A percentile compares a stretch with the other conserved stretches of the same genome.
Conservation (phyloP, 2,113 vertebrate genomes). For the Lophura nycthemera region DNA sequence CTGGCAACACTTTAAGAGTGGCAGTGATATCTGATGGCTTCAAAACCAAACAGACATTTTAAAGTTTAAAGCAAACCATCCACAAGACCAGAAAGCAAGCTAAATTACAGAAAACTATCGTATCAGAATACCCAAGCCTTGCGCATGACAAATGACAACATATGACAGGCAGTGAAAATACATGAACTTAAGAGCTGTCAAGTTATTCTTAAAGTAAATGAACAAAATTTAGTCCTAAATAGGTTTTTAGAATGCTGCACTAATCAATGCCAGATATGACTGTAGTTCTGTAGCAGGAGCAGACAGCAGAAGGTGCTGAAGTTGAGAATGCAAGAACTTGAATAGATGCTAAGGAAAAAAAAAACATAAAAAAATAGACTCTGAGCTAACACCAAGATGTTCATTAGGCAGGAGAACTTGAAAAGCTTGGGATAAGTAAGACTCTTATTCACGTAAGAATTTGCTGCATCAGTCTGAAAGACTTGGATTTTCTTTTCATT, state of each 20-base stretch:
- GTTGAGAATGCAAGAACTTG: not conserved
- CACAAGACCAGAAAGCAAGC: not conserved
- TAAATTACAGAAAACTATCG: accelerated
- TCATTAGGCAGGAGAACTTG: not conserved
- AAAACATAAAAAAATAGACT: not conserved
- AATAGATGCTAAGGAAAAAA: not conserved
- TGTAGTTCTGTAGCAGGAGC: not conserved
- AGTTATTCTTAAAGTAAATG: not conserved
- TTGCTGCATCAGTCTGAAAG: not conserved
- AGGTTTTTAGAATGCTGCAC: not conserved
- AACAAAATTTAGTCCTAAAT: not conserved
- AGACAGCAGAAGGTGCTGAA: not conserved
- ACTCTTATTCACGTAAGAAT: not conserved
- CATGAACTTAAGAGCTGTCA: not conserved
- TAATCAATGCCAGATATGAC: not conserved
- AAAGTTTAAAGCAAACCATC: not conserved
- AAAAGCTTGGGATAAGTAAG: not conserved
- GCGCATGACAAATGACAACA: not conserved
- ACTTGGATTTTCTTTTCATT: not conserved
- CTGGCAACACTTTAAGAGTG: not conserved
- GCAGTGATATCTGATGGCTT: not conserved
- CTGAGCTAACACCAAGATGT: not conserved
- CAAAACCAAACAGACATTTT: not conserved
- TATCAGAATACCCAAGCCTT: not conserved
- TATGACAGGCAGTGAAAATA: not conserved